Conservation (phyloP, 2,888 invertebrate genomes). For the Drosophila kanekoi region DNA sequence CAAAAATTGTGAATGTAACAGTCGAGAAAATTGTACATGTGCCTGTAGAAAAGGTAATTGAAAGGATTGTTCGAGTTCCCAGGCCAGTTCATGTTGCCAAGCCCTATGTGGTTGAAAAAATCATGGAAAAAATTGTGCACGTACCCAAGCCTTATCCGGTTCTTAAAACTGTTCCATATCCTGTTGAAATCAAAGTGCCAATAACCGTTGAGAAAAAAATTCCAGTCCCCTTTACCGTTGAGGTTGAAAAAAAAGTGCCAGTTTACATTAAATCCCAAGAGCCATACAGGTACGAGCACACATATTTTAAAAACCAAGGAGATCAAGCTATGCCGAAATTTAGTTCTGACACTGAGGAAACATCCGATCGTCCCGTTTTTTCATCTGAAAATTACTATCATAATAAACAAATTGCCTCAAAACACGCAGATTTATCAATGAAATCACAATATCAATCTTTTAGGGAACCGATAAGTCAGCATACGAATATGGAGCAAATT, state of each 20-base stretch:
- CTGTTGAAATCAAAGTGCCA: conserved; percentile 83
- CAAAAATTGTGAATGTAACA: conserved; percentile 87
- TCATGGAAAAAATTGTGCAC: conserved; percentile 85
- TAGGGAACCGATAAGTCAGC: too few relatives aligned
- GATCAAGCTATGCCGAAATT: conserved; percentile 49
- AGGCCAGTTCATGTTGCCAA: conserved; percentile 86
- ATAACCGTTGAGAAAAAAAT: conserved; percentile 72
- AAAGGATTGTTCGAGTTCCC: conserved; percentile 85
- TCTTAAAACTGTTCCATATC: conserved; percentile 63
- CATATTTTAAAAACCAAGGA: conserved; percentile 42
- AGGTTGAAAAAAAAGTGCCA: conserved; percentile 86
- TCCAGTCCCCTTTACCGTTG: conserved; percentile 72
- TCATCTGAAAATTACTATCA: conserved; percentile 36
- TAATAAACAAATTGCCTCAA: conserved; percentile 22
- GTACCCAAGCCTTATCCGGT: conserved; percentile 85
- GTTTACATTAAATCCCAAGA: conserved; percentile 77
- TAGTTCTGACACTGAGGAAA: conserved; percentile 40
- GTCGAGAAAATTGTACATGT: conserved; percentile 86
- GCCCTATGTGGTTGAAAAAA: conserved; percentile 86
- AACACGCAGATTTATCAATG: conserved; percentile 10
- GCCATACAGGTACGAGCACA: conserved; percentile 84
- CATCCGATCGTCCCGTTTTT: conserved; percentile 38
- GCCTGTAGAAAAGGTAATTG: conserved; percentile 85
- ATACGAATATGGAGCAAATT: too few relatives aligned
- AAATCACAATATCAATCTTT: conserved; percentile 1